These are phyloP conservation scores for Tetragonula carbonaria DNA, from an alignment of 2,888 invertebrate species.

Conservation along the genomic window DNA sequence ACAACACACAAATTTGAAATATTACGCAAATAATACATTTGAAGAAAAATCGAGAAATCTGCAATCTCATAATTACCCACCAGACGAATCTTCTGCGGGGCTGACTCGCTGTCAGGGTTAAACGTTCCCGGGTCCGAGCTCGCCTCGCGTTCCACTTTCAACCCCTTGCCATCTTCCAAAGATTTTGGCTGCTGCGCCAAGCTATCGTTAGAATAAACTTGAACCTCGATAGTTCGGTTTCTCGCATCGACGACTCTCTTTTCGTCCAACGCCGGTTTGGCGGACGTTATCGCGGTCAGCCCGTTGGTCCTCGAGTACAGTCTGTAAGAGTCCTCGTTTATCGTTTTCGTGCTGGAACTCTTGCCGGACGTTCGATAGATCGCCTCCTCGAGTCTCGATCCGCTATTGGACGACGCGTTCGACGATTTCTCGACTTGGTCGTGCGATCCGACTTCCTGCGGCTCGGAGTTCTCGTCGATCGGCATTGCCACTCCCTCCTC, in stretches of 20 bases:
- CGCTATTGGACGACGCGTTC: constrained; percentile 21
- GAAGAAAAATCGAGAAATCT: too few species aligned
- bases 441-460: constrained; percentile 26
- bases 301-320: constrained; percentile 48
- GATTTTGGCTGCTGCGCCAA: background rate
- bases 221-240: background rate
- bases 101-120: background rate
- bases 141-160: background rate
- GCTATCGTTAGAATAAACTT: background rate
- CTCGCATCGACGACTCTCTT: constrained; percentile 34
- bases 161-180: background rate
- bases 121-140: background rate
- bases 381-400: constrained; percentile 44
- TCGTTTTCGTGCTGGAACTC: constrained; percentile 58
- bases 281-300: constrained; percentile 39
- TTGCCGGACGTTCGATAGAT: constrained; percentile 52
- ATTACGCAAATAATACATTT: too few species aligned
- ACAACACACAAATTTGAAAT: too few species aligned
- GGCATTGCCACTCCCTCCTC: constrained; percentile 38
- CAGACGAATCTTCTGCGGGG: background rate
- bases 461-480: constrained; percentile 6
- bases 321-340: constrained; percentile 45
- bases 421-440: constrained; percentile 46
- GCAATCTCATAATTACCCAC: too few species aligned
- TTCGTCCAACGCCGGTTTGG: constrained; percentile 47